Evolutionary conservation across 2,888 invertebrate genomes (phyloP).

Genomic region (Carcina quercana): DNA sequence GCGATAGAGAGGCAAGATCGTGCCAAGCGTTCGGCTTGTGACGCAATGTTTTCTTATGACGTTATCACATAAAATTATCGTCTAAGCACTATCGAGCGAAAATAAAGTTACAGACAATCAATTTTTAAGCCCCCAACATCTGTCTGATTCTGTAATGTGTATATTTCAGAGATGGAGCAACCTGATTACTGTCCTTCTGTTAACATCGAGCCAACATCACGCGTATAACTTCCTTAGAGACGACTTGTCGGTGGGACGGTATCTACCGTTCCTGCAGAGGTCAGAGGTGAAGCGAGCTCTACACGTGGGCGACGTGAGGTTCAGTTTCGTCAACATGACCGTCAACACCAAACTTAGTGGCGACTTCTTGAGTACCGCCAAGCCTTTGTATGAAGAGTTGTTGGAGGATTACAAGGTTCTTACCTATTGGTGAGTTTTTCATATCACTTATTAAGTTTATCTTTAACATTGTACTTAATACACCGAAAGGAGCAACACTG

Average conservation of each 20-base stretch:
- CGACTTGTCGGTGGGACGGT: conserved; percentile 34
- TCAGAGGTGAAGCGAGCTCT: conserved; percentile 45
- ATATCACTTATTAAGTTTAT: too few relatives aligned
- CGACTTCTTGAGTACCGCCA: conserved; percentile 50
- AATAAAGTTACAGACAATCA: too few relatives aligned
- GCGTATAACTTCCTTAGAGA: conserved; percentile 57
- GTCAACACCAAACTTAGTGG: conserved; percentile 39
- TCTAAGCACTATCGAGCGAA: too few relatives aligned
- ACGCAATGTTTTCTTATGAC: too few relatives aligned
- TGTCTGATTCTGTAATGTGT: too few relatives aligned
- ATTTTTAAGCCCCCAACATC: too few relatives aligned
- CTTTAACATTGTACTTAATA: too few relatives aligned
- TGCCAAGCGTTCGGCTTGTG: too few relatives aligned
- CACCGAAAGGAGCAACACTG: too few relatives aligned
- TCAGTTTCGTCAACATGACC: conserved; percentile 43
- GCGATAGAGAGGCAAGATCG: too few relatives aligned
- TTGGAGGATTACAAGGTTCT: conserved; percentile 50
- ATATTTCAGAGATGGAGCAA: conserved; percentile 47
- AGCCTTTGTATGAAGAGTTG: conserved; percentile 40
- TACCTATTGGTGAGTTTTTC: conserved; percentile 40
- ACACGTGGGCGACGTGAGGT: conserved; percentile 50
- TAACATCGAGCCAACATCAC: conserved; percentile 43
- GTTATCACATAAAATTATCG: too few relatives aligned
- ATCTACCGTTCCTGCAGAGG: conserved; percentile 26
- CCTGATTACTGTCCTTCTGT: conserved; percentile 34